Conservation (phyloP, 2,888 invertebrate species). For the Erpobdella octoculata region DNA sequence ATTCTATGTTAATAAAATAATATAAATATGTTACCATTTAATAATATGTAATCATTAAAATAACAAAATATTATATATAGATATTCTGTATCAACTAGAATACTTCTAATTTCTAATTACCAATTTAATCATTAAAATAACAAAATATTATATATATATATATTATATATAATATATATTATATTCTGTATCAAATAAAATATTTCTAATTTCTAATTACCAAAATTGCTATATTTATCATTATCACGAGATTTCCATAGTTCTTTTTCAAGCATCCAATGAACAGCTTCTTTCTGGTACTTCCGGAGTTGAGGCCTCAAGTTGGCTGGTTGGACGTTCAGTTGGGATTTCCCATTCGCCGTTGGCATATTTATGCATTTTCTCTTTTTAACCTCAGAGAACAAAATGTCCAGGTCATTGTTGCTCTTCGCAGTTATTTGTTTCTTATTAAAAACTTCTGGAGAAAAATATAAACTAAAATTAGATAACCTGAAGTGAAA, state of each 20-base stretch:
- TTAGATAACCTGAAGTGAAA: background rate
- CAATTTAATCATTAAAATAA: background rate
- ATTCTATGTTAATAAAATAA: background rate
- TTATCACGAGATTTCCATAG: background rate
- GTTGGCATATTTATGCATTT: constrained; percentile 37
- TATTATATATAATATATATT: no score
- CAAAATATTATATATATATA: no score
- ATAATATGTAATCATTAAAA: no score
- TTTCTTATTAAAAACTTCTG: background rate
- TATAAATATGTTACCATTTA: background rate
- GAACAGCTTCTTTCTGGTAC: constrained; percentile 63
- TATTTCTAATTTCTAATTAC: background rate
- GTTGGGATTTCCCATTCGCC: constrained; percentile 21
- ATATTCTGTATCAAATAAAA: no score
- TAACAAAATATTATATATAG: no score
- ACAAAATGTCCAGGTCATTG: constrained; percentile 43
- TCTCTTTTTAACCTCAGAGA: constrained; percentile 42
- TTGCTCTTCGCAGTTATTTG: background rate
- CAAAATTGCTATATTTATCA: background rate
- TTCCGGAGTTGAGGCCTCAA: constrained; percentile 59
- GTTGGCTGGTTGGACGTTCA: constrained; percentile 42
- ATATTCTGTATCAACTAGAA: no score
- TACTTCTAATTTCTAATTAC: background rate
- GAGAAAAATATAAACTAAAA: no score
- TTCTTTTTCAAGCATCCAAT: constrained; percentile 65